These are phyloP conservation scores for Electrophaes corylata DNA, from an alignment of 2,888 invertebrate genomes.

Conservation along the genomic window DNA sequence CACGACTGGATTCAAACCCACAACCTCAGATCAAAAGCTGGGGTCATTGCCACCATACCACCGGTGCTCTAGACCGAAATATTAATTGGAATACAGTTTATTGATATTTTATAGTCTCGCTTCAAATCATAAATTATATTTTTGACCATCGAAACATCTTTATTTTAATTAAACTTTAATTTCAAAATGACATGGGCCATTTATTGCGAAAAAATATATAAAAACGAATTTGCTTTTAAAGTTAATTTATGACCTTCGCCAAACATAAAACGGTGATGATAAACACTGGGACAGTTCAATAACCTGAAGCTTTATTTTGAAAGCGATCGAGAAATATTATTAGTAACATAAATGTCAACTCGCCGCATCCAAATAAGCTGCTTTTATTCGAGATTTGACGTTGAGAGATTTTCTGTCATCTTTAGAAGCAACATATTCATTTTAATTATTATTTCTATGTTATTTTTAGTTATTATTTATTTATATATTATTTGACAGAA, in stretches of 20 bases:
- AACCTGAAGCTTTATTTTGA: background rate
- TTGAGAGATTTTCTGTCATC: too few relatives aligned
- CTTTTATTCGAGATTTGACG: too few relatives aligned
- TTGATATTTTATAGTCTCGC: background rate
- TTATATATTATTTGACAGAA: too few relatives aligned
- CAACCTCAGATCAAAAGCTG: too few relatives aligned
- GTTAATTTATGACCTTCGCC: constrained; percentile 2
- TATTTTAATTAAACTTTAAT: background rate
- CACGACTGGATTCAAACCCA: too few relatives aligned
- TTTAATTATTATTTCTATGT: too few relatives aligned
- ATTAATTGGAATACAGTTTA: too few relatives aligned
- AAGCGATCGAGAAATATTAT: background rate
- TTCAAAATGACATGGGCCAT: background rate
- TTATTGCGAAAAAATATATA: constrained; percentile 7
- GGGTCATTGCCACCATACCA: too few relatives aligned
- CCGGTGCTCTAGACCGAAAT: too few relatives aligned
- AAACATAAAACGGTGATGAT: constrained; percentile 7
- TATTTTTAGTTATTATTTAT: too few relatives aligned
- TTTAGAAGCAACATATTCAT: too few relatives aligned
- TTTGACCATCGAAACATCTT: background rate
- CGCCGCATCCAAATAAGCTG: too few relatives aligned
- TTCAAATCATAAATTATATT: background rate
- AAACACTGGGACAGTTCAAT: constrained; percentile 14
- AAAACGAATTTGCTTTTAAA: constrained; percentile 8
- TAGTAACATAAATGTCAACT: background rate